Evolutionary conservation across 2,113 vertebrate genomes (phyloP).

Genomic region (Bos javanicus): DNA sequence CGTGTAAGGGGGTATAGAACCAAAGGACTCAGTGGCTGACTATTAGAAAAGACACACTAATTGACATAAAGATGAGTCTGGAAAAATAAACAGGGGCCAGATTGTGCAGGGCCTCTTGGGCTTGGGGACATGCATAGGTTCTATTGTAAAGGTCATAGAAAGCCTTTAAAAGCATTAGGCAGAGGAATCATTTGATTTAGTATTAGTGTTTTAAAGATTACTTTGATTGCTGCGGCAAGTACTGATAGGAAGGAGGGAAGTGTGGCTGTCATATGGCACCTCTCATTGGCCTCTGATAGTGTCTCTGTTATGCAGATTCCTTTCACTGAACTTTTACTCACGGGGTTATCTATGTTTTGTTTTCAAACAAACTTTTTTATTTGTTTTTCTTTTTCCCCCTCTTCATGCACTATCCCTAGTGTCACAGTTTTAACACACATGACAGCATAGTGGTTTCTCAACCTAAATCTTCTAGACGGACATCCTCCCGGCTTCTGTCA

Average conservation of each 20-base stretch:
- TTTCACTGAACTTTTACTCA: background rate
- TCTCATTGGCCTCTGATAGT: background rate
- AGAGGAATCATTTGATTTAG: background rate
- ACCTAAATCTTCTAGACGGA: background rate
- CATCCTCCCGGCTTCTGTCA: background rate
- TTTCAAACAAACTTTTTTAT: background rate
- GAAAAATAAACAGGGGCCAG: background rate
- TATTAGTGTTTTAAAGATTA: background rate
- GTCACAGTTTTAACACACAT: background rate
- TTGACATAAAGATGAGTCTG: background rate
- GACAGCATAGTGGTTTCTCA: slow-evolving; percentile 39
- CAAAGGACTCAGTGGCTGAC: background rate
- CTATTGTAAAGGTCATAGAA: background rate
- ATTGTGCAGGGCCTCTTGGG: background rate
- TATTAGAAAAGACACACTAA: background rate
- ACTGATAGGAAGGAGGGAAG: background rate
- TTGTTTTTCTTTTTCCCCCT: background rate
- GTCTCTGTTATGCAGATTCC: background rate
- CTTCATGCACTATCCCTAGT: background rate
- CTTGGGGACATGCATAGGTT: background rate
- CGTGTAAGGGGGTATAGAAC: background rate
- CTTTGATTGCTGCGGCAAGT: background rate
- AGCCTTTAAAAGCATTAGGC: background rate
- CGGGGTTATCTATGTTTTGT: background rate
- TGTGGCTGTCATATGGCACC: background rate